A percentile compares a stretch with the other conserved stretches of the same genome.
phyloP scores from a whole-genome alignment of 2,888 invertebrate genomes.

The Ophioninae sp. region DNA sequence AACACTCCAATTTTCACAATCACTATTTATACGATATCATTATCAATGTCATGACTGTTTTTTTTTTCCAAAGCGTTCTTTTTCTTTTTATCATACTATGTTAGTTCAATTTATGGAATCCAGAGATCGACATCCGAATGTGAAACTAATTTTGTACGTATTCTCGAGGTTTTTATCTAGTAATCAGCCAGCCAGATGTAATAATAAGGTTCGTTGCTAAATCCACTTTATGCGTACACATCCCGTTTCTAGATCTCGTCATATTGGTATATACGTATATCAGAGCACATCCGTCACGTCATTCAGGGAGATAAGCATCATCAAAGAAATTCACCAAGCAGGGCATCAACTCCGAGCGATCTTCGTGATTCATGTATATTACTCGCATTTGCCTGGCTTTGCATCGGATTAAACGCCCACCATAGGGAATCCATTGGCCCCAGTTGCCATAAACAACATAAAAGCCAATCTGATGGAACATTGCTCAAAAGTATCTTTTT shows the following conservation, averaged over 20 bases:
- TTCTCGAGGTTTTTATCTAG: conserved; percentile 12
- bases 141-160: conserved; percentile 21
- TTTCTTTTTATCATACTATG: conserved; percentile 13
- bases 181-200: conserved; percentile 25
- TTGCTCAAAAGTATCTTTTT: background rate
- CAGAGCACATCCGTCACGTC: background rate
- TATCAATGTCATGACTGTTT: conserved; percentile 4
- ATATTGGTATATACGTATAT: conserved; percentile 7
- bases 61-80: background rate
- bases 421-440: background rate
- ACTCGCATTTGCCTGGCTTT: conserved; percentile 1
- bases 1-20: background rate
- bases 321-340: conserved; percentile 17
- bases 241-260: conserved; percentile 5
- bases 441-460: conserved; percentile 1
- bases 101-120: conserved; percentile 7
- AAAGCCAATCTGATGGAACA: background rate
- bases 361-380: conserved; percentile 7
- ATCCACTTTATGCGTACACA: background rate
- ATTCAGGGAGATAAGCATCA: conserved; percentile 3
- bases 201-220: conserved; percentile 29
- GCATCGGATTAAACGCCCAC: conserved; percentile 31
- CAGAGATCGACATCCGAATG: conserved; percentile 18
- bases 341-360: conserved; percentile 7
- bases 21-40: background rate